Conservation (phyloP, 2,888 invertebrate genomes). For the Himalopsyche kuldschensis region DNA sequence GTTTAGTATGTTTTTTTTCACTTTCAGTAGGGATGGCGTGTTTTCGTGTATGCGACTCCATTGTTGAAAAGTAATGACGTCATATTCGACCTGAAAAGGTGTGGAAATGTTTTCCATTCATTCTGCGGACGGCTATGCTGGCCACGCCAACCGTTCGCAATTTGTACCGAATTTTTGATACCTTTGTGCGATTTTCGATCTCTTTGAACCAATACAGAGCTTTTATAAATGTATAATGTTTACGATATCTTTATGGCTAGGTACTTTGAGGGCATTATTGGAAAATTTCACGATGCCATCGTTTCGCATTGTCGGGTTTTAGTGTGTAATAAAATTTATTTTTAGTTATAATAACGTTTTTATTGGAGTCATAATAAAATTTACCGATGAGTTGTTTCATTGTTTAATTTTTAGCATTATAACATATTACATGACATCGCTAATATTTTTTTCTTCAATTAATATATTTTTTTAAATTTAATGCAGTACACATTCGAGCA, state of each 20-base stretch:
- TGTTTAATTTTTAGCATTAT: not conserved
- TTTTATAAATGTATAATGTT: not conserved
- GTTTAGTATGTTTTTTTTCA: not conserved
- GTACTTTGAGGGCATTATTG: not conserved
- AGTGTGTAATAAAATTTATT: not conserved
- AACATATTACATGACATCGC: too few species aligned
- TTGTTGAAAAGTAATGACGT: not conserved
- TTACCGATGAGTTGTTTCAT: not conserved
- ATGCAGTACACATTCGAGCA: too few species aligned
- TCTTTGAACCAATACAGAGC: not conserved
- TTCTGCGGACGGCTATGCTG: not conserved
- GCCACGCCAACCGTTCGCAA: not conserved
- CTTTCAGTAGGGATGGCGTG: not conserved
- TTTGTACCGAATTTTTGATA: not conserved
- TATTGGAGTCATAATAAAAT: not conserved
- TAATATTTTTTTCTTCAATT: too few species aligned
- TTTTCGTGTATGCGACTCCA: not conserved
- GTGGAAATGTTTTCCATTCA: not conserved
- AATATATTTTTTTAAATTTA: too few species aligned
- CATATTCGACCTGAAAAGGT: slow-evolving; percentile 5
- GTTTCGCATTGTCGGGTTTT: not conserved
- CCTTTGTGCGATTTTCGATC: not conserved
- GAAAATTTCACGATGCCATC: not conserved
- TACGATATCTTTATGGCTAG: not conserved
- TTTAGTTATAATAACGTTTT: not conserved